Base-by-base conservation (phyloP, 2,797 vertebrate species). In the Lacerta bilineata region DNA sequence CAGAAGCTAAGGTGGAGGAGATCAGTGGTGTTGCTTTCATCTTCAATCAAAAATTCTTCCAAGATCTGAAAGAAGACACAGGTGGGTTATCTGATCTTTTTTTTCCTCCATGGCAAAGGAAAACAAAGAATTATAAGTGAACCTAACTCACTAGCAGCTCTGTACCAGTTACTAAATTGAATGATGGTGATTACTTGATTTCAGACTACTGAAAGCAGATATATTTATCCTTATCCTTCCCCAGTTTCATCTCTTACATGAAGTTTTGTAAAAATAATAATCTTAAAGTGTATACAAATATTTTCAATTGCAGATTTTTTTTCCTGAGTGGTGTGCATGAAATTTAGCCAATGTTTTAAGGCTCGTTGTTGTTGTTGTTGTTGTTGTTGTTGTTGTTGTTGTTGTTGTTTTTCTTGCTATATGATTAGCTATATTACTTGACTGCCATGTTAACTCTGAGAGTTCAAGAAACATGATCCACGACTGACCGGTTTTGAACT, bases 11-110 rank as follows among this genome's bases (percentile, higher is more conserved):
- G 95, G 99, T 99, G 80, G 99, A 99, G 91, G 99, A 99, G 97
- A 99, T 99, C 87, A 99, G 99, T 4, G 99, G 99, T 0, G 98
- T 99, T 91, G 99, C 99, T 95, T 99, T 99, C 93, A 99, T 99
- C 96, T 99, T 99, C 96, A 99, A 99, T 95, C 99, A 99, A 96
- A 99, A 99, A 95, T 99, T 99, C 95, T 99, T 99, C 93, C 98
- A 98, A 87, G 98, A 99, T 94, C 98, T 99, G 88, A 99, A 97
- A 96, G 98, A 99, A 90, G 98, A 99, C 94, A 99, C 98, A 8
- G 99, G 99, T 99, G 90, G 85, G 95, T 93, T 5, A 75, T 85
- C 91, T 84, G 61, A 18, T 61, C 71, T 90, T 50, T 86, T 43
- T 90, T 89, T 86, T 90, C 94, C 50, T 61, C 43, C 25, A 64